Evolutionary conservation across 1,140 invertebrate genomes (phyloP).

Genomic region (Chrysoperla carnea): DNA sequence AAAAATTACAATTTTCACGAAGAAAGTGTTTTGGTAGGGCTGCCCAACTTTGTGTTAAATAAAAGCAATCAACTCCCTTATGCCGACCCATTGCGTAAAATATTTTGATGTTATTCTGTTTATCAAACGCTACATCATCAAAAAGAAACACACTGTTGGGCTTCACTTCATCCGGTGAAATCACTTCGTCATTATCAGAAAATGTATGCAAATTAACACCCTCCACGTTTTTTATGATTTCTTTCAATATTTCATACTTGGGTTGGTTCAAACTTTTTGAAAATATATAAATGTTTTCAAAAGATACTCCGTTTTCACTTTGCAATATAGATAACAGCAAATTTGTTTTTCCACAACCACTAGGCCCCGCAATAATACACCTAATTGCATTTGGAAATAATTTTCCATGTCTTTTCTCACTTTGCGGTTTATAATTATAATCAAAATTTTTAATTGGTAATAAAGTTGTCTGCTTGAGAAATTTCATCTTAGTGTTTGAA

Average conservation of each 20-base stretch:
- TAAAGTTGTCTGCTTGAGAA: no score
- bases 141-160: conserved; percentile 19
- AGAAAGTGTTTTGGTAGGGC: conserved; percentile 20
- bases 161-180: conserved; percentile 9
- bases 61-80: conserved; percentile 16
- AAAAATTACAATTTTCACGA: conserved; percentile 19
- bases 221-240: no score
- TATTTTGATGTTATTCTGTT: conserved; percentile 13
- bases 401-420: not conserved
- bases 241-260: no score
- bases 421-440: no score
- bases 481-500: no score
- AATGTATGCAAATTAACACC: conserved; percentile 1
- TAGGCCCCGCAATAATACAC: conserved; percentile 1
- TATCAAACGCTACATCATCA: conserved; percentile 15
- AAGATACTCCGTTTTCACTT: conserved; percentile 1
- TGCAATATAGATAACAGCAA: not conserved
- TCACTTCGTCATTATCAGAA: conserved; percentile 13
- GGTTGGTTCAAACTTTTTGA: conserved; percentile 2
- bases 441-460: no score
- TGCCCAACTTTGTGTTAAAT: conserved; percentile 20
- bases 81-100: conserved; percentile 18
- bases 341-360: conserved; percentile 3
- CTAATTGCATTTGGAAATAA: conserved; percentile 2
- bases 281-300: conserved; percentile 5